Evolutionary conservation across 1,140 invertebrate genomes (phyloP).

Genomic region (Lutraria rhynchaena): DNA sequence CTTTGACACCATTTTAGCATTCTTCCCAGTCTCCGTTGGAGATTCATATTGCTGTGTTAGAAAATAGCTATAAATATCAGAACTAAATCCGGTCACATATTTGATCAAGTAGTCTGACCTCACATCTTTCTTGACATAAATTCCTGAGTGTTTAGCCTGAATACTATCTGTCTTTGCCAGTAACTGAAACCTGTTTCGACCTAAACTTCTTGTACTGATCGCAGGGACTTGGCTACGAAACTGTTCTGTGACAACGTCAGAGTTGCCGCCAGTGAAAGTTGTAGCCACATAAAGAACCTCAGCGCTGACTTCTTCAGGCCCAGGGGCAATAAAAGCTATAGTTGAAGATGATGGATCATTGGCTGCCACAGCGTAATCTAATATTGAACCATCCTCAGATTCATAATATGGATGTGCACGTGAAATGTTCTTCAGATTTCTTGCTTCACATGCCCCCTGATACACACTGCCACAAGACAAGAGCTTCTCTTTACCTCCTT

Average conservation of each 20-base stretch:
- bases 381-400: conserved; percentile 66
- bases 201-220: conserved; percentile 68
- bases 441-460: conserved; percentile 92
- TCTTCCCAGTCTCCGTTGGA: conserved; percentile 85
- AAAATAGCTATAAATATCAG: conserved; percentile 97
- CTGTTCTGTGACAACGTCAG: conserved; percentile 24
- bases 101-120: conserved; percentile 86
- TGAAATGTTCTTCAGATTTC: conserved; percentile 94
- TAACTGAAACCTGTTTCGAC: conserved; percentile 63
- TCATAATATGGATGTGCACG: conserved; percentile 90
- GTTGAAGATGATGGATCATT: conserved; percentile 97
- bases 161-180: conserved; percentile 61
- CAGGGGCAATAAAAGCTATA: conserved; percentile 97
- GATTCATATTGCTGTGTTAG: conserved; percentile 95
- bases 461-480: conserved; percentile 96
- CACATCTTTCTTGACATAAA: conserved; percentile 68
- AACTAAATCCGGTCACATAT: conserved; percentile 97
- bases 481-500: conserved; percentile 89
- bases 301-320: conserved; percentile 29
- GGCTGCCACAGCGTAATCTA: conserved; percentile 89
- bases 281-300: conserved; percentile 73
- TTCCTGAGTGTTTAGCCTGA: conserved; percentile 64
- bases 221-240: conserved; percentile 55
- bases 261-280: conserved; percentile 64
- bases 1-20: conserved; percentile 95